These are phyloP conservation scores for Pelagia noctiluca DNA, from an alignment of 30 jellyfish, hydroid and myxozoan genomes.

Conservation along the genomic window DNA sequence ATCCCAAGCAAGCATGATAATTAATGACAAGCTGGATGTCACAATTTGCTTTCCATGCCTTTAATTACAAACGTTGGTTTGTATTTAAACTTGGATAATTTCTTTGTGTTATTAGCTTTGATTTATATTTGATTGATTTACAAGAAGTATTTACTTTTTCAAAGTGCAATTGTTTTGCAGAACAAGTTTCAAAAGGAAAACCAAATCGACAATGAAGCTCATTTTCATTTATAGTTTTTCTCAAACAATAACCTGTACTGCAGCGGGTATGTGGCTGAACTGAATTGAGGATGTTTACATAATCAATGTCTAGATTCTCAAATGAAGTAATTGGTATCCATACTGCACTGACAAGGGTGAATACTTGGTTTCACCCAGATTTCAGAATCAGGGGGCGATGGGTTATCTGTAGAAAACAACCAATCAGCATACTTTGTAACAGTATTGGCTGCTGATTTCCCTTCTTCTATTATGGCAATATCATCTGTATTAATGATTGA, in stretches of 20 bases:
- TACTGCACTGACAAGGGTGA: conserved; percentile 41
- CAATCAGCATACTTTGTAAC: conserved; percentile 37
- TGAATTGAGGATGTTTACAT: conserved; percentile 26
- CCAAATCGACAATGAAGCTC: conserved; percentile 25
- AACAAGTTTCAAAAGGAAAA: conserved; percentile 31
- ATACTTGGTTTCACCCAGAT: conserved; percentile 46
- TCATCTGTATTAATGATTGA: neutral
- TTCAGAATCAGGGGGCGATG: conserved; percentile 19
- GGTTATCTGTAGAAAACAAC: conserved; percentile 39
- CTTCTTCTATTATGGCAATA: conserved; percentile 6
- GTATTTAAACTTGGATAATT: conserved; percentile 26
- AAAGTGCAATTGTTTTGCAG: conserved; percentile 22
- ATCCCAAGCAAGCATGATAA: neutral
- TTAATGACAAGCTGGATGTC: neutral
- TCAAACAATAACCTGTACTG: conserved; percentile 51
- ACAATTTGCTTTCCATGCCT: no score
- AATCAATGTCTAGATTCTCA: conserved; percentile 28
- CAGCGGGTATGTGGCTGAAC: conserved; percentile 42
- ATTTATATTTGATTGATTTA: neutral
- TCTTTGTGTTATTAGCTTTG: conserved; percentile 21
- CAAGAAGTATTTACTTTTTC: neutral
- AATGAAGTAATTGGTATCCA: neutral
- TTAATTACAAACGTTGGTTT: neutral
- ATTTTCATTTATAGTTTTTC: neutral
- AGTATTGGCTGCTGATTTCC: neutral